Percentiles rank a stretch among this genome's conserved stretches.
These are phyloP conservation scores for Cactoblastis cactorum DNA, from an alignment of 2,888 invertebrate genomes.

Conservation along the genomic window DNA sequence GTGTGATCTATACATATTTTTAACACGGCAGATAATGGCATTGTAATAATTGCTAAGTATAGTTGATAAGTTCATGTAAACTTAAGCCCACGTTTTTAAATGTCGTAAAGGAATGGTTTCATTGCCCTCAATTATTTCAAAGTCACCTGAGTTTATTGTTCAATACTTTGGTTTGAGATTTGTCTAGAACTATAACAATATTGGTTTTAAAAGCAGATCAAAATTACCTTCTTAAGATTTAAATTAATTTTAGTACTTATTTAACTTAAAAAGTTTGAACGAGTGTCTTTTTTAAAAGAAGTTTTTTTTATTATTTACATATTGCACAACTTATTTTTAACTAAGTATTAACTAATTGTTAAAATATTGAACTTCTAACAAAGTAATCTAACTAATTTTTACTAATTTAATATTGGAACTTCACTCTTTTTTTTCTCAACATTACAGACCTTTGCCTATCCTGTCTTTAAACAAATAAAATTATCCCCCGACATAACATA, in stretches of 20 bases:
- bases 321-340: constrained; percentile 5
- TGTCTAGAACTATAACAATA: too few relatives aligned
- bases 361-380: constrained; percentile 11
- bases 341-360: constrained; percentile 24
- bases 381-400: neutral
- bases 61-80: neutral
- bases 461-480: too few relatives aligned
- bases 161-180: neutral
- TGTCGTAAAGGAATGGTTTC: neutral
- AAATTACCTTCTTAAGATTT: too few relatives aligned
- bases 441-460: too few relatives aligned
- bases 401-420: neutral
- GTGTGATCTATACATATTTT: too few relatives aligned
- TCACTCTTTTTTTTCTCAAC: too few relatives aligned
- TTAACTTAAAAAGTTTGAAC: too few relatives aligned
- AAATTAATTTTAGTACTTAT: too few relatives aligned
- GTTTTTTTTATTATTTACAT: constrained; percentile 5
- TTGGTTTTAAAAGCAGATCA: too few relatives aligned
- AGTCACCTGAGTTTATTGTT: neutral
- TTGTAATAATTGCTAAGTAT: too few relatives aligned
- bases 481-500: too few relatives aligned
- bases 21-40: neutral
- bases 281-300: too few relatives aligned
- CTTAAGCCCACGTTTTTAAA: neutral
- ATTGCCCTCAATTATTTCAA: neutral